Evolutionary conservation across 2,888 invertebrate species (phyloP).

Genomic region (Poecilus cupreus): DNA sequence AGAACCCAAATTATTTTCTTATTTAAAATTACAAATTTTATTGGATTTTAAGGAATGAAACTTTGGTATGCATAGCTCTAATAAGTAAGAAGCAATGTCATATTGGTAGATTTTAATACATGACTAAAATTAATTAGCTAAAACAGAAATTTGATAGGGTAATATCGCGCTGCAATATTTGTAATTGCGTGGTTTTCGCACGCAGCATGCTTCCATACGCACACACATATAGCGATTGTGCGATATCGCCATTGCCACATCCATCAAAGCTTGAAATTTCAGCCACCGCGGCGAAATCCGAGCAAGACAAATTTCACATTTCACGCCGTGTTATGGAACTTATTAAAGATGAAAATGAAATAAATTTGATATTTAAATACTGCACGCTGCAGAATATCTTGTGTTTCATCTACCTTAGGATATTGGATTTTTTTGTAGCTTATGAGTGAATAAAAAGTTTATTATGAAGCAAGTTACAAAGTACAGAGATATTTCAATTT

Average conservation of each 20-base stretch:
- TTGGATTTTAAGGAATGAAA: no score
- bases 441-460: neutral
- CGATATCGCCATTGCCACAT: neutral
- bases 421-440: constrained; percentile 28
- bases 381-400: neutral
- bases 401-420: neutral
- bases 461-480: neutral
- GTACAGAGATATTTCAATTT: neutral
- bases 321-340: constrained; percentile 25
- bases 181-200: neutral
- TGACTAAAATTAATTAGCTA: neutral
- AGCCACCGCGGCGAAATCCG: constrained; percentile 15
- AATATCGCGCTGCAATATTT: neutral
- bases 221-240: neutral
- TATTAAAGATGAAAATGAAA: constrained; percentile 26
- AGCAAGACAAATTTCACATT: constrained; percentile 23
- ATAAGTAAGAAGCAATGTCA: no score
- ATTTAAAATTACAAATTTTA: no score
- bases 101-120: neutral
- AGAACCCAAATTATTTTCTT: no score
- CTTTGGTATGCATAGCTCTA: no score
- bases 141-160: neutral
- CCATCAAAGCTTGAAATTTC: constrained; percentile 36
- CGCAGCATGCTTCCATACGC: neutral
- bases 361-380: constrained; percentile 21